Conservation (phyloP, 2,888 invertebrate genomes). For the Nomada hirtipes region DNA sequence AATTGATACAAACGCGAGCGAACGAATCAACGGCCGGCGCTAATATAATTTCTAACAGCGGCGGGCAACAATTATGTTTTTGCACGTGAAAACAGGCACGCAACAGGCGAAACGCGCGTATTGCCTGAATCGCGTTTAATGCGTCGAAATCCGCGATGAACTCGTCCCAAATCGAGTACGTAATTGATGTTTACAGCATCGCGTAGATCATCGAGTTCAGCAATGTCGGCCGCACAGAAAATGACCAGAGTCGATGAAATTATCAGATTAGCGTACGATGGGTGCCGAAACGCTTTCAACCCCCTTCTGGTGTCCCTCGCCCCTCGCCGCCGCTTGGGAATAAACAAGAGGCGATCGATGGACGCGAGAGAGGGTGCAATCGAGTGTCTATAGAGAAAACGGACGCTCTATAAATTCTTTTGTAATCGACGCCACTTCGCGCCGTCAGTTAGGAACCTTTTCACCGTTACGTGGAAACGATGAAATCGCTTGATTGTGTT, state of each 20-base stretch:
- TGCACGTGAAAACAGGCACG: not conserved
- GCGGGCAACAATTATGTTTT: slow-evolving; percentile 26
- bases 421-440: slow-evolving; percentile 60
- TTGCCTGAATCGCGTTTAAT: slow-evolving; percentile 36
- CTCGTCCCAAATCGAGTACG: slow-evolving; percentile 7
- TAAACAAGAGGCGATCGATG: slow-evolving; percentile 73
- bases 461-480: slow-evolving; percentile 39
- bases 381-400: slow-evolving; percentile 66
- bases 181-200: slow-evolving; percentile 8
- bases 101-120: slow-evolving; percentile 6
- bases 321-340: slow-evolving; percentile 67
- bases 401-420: slow-evolving; percentile 65
- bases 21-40: slow-evolving; percentile 22
- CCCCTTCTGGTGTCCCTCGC: slow-evolving; percentile 50
- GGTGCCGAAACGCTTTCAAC: slow-evolving; percentile 44
- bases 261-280: slow-evolving; percentile 51
- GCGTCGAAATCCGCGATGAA: slow-evolving; percentile 13
- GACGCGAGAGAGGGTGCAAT: slow-evolving; percentile 61
- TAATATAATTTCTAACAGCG: slow-evolving; percentile 5
- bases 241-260: slow-evolving; percentile 47
- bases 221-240: slow-evolving; percentile 18
- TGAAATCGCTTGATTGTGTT: slow-evolving; percentile 48
- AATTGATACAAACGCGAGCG: not conserved
- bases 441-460: slow-evolving; percentile 48
- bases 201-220: slow-evolving; percentile 5